phyloP scores from a whole-genome alignment of 2,888 invertebrate species.

The Cheilosia grossa region DNA sequence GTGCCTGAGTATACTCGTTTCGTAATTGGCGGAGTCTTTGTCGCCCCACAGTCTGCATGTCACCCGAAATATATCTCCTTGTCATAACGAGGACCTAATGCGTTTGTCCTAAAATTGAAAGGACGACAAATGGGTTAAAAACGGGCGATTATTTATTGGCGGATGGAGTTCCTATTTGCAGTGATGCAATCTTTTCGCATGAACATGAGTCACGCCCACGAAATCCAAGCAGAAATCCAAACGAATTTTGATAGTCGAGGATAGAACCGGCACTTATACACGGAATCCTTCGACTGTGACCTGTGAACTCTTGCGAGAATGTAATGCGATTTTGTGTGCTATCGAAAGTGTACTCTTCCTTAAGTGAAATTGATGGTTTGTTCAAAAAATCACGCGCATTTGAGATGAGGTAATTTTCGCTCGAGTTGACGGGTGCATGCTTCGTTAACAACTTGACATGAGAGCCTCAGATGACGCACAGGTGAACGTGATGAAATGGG shows the following conservation, averaged over 20 bases:
- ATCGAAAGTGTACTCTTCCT: neutral
- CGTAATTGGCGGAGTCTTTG: neutral
- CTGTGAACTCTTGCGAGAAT: constrained; percentile 7
- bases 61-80: constrained; percentile 1
- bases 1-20: neutral
- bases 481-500: constrained; percentile 4
- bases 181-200: neutral
- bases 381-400: constrained; percentile 23
- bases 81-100: neutral
- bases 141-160: constrained; percentile 21
- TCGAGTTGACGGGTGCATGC: neutral
- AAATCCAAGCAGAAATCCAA: neutral
- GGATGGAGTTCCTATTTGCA: neutral
- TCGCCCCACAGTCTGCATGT: constrained; percentile 14
- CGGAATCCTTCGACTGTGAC: neutral
- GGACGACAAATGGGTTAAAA: too few relatives aligned
- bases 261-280: neutral
- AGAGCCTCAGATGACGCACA: neutral
- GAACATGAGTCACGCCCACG: constrained; percentile 3
- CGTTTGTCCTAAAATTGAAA: neutral
- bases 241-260: neutral
- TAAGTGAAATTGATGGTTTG: constrained; percentile 19
- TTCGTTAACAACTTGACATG: neutral
- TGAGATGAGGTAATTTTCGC: neutral
- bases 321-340: neutral